Percentiles rank a stretch among this genome's conserved stretches.
Evolutionary conservation across 1,140 invertebrate species (phyloP).

Genomic region (Drosophila burlai): DNA sequence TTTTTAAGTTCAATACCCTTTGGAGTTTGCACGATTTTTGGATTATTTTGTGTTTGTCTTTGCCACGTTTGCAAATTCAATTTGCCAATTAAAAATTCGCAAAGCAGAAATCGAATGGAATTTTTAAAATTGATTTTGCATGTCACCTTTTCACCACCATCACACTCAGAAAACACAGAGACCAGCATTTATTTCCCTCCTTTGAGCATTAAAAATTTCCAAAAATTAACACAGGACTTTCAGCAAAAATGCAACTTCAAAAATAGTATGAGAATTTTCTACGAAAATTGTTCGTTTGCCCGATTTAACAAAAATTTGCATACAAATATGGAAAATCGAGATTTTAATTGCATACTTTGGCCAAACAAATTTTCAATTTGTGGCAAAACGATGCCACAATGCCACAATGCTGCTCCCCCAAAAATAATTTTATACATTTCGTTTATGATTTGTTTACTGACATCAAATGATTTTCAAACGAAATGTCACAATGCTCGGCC

Average conservation of each 20-base stretch:
- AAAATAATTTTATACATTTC: conserved; percentile 30
- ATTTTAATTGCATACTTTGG: conserved; percentile 51
- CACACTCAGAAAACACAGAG: not conserved
- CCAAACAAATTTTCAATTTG: conserved; percentile 60
- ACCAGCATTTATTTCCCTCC: conserved; percentile 3
- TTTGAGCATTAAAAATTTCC: conserved; percentile 22
- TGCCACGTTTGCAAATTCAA: conserved; percentile 27
- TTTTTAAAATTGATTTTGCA: conserved; percentile 43
- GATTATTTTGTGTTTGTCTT: conserved; percentile 36
- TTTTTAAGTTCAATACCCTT: conserved; percentile 23
- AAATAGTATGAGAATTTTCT: conserved; percentile 25
- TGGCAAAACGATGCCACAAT: conserved; percentile 22
- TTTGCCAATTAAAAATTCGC: conserved; percentile 37
- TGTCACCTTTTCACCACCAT: conserved; percentile 17
- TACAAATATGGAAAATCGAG: conserved; percentile 57
- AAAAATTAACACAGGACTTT: conserved; percentile 34
- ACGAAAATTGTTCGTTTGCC: conserved; percentile 2
- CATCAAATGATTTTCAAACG: conserved; percentile 15
- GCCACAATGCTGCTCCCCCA: not conserved
- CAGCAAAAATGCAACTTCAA: conserved; percentile 5
- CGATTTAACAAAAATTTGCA: conserved; percentile 30
- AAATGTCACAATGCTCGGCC: conserved; percentile 3
- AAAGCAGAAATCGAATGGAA: conserved; percentile 32
- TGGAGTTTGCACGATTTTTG: conserved; percentile 67
- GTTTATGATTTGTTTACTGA: conserved; percentile 42